Percentiles rank a stretch among this genome's conserved stretches.
phyloP scores from a whole-genome alignment of 2,113 vertebrate species.

The Phainopepla nitens region DNA sequence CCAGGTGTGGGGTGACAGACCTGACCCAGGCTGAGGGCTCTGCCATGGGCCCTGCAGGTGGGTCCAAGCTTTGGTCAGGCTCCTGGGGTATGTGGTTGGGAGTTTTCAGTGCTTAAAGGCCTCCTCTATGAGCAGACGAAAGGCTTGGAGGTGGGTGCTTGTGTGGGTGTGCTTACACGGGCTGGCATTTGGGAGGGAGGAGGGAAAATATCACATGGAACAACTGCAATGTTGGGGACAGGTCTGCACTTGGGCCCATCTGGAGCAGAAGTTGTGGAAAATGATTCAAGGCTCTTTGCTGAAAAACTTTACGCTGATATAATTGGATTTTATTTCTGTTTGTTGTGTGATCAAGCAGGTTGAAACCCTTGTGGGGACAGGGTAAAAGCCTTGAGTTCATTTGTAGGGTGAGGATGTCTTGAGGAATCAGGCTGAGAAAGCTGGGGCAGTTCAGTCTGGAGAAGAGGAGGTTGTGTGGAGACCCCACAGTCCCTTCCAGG shows the following conservation, averaged over 20 bases:
- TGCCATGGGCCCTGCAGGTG: accelerated
- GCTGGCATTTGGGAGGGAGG: conserved; percentile 46
- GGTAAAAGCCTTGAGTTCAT: neutral
- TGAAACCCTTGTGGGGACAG: neutral
- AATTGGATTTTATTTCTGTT: neutral
- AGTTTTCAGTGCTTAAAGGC: neutral
- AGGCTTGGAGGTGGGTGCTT: neutral
- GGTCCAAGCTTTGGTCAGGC: neutral
- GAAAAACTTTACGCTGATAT: neutral
- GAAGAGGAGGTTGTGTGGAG: neutral
- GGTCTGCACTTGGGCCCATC: neutral
- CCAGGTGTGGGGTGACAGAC: too few species aligned
- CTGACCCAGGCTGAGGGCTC: neutral
- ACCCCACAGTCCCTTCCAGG: neutral
- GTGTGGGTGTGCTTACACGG: conserved; percentile 3
- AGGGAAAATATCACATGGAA: conserved; percentile 26
- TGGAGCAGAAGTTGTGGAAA: neutral
- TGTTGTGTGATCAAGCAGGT: neutral
- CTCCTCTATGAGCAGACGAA: neutral
- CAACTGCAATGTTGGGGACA: conserved; percentile 9
- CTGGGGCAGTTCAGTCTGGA: neutral
- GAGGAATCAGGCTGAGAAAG: neutral
- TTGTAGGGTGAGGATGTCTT: neutral
- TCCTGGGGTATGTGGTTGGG: neutral
- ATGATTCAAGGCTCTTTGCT: neutral